Evolutionary conservation across 2,888 invertebrate species (phyloP).

Genomic region (Drosophila austrosaltans): DNA sequence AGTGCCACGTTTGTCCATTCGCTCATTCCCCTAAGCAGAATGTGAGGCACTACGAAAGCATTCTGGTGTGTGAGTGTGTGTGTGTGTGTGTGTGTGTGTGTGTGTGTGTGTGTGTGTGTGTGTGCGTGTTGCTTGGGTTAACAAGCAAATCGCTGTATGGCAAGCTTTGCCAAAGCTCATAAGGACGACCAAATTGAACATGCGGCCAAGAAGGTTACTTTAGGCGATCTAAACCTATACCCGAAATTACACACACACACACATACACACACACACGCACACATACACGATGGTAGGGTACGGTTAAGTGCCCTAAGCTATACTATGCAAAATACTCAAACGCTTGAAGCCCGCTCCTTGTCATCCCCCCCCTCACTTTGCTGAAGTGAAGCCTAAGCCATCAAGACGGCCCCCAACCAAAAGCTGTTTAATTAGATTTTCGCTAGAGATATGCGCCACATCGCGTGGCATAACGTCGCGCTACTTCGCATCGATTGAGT

Average conservation of each 20-base stretch:
- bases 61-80: background rate
- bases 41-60: background rate
- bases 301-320: constrained; percentile 5
- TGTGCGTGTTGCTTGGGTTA: background rate
- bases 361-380: background rate
- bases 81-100: background rate
- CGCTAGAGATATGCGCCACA: constrained; percentile 56
- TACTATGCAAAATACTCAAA: constrained; percentile 16
- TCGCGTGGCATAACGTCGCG: constrained; percentile 18
- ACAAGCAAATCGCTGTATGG: constrained; percentile 15
- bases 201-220: background rate
- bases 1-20: background rate
- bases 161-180: constrained; percentile 4
- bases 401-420: constrained; percentile 27
- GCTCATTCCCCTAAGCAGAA: background rate
- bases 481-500: constrained; percentile 45
- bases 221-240: background rate
- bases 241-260: background rate
- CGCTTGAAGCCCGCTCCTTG: background rate
- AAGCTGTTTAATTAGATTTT: constrained; percentile 72
- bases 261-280: background rate
- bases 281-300: background rate
- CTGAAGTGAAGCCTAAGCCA: background rate
- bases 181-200: constrained; percentile 8
- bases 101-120: background rate